These are phyloP conservation scores for Archegozetes longisetosus DNA, from an alignment of 1,140 invertebrate genomes.

Conservation along the genomic window DNA sequence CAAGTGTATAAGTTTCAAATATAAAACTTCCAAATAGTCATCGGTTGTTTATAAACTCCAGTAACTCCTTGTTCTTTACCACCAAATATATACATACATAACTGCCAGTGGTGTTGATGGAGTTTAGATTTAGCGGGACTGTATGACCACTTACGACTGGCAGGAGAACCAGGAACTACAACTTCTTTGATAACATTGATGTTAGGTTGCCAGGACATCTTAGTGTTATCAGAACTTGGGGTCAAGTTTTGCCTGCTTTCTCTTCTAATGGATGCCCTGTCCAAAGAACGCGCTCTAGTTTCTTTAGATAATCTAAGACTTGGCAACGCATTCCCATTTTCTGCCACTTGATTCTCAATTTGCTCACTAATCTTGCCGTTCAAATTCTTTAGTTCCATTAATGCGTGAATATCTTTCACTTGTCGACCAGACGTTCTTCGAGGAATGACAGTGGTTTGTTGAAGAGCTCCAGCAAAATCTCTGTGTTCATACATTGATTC, in stretches of 20 bases:
- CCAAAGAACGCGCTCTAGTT: background rate
- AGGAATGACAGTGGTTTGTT: background rate
- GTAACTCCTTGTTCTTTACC: slow-evolving; percentile 21
- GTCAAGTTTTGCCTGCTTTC: background rate
- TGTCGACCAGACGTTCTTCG: background rate
- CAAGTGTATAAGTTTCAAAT: slow-evolving; percentile 16
- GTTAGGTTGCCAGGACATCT: slow-evolving; percentile 1
- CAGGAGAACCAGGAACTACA: slow-evolving; percentile 13
- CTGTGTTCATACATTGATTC: slow-evolving; percentile 15
- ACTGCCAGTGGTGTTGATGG: slow-evolving; percentile 22
- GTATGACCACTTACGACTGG: background rate
- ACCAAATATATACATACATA: slow-evolving; percentile 25
- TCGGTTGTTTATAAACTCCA: slow-evolving; percentile 23
- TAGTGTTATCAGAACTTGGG: background rate
- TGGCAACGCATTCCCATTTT: background rate
- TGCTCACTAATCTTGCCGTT: background rate
- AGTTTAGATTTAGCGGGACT: background rate
- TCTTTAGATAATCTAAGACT: background rate
- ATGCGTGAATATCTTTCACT: background rate
- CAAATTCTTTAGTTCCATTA: background rate
- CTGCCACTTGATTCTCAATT: background rate
- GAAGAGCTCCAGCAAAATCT: slow-evolving; percentile 20
- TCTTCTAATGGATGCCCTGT: background rate
- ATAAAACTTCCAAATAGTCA: slow-evolving; percentile 25
- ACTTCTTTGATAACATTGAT: slow-evolving; percentile 14